Base-by-base conservation (phyloP, 1,140 invertebrate species). In the Ceratitis capitata region DNA sequence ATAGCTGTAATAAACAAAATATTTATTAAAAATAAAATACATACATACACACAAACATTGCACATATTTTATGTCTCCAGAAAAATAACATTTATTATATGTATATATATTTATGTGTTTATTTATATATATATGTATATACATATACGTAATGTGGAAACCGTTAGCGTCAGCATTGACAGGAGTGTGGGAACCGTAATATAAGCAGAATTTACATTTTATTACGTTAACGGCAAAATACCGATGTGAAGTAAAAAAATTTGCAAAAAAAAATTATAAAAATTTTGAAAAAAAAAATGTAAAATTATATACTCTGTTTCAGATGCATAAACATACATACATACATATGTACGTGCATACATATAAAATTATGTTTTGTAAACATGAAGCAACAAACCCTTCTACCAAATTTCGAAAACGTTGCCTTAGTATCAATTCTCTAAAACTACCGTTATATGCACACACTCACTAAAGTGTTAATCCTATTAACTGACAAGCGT, bases 401-500 rank as follows among this genome's bases (percentile, higher is more conserved):
- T 14, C 14, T 49, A 9, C 0, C 47, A 9, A 9, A 49, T 9
- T 9, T 49, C 7, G 14, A 7, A 49, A 61, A 39, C 64, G 35
- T 74, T 47, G n/a, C 39, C 23, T 45, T 78, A 45, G 69, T 12
- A 45, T 0, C 12, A 45, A 23, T 78, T 19, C 32, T 23, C 14
- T 19, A 69, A 39, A 0, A 42, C 16, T 23, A 69, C 2, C 35
- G n/a, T 1, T 39, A 39, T 16, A 26, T 2, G 14, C 16, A 14
- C 16, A 32, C 4, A 69, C 39, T 69, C 3, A 78, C 42, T 26
- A 78, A 78, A 47, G 69, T 78, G 69, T 78, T 78, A 78, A 78
- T 78, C 69, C 69, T 45, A 78, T 78, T 78, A 78, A 78, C 69
- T 47, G 69, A 45, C 69, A 78, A 7, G 69, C 69, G 69, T 78